Evolutionary conservation across 1,140 invertebrate genomes (phyloP), one percentile per base, ranked within the genome.

Genomic region (Andricus grossulariae): DNA sequence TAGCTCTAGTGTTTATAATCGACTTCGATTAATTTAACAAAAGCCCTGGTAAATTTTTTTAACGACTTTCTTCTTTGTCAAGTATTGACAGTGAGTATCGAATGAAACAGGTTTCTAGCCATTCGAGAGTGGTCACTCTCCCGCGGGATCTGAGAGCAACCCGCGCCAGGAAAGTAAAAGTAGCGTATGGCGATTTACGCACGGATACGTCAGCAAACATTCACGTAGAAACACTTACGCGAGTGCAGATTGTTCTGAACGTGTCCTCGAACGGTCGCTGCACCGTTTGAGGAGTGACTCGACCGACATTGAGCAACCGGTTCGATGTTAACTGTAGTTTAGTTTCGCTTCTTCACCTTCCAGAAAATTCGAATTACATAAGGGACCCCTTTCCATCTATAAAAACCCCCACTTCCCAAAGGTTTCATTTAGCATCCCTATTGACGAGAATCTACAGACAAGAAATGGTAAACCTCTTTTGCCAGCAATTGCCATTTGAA

Each of bases 231-330:
- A 83, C 80, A 75, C 73, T 72, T 71, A 83, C 79, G 80, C 85
- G 83, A 79, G 49, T 75, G 75, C 80, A 82, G 84, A 85, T 83
- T 82, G 84, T 83, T 87, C 83, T 82, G 83, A 88, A 88, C 81
- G 86, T 89, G 90, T 91, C 89, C 89, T 91, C 90, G 89, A 89
- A 88, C 89, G 89, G 88, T 90, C 88, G 88, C 86, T 89, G 88
- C 89, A 89, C 89, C 85, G 85, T 84, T 84, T 84, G 83, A 81
- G 82, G 85, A 79, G 83, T 83, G 82, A 84, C 82, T 88, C 86
- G 84, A 72, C 84, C 85, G 82, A 84, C 84, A 85, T 89, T 89
- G 86, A 87, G 88, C 86, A 90, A 90, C 86, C 87, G 81, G 78
- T 84, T 80, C 83, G 82, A 79, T 84, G 25, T 74, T 49, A 66